Percentiles rank a stretch among this genome's conserved stretches.
Evolutionary conservation across 2,888 invertebrate genomes (phyloP).

Genomic region (Tortricodes alternella): DNA sequence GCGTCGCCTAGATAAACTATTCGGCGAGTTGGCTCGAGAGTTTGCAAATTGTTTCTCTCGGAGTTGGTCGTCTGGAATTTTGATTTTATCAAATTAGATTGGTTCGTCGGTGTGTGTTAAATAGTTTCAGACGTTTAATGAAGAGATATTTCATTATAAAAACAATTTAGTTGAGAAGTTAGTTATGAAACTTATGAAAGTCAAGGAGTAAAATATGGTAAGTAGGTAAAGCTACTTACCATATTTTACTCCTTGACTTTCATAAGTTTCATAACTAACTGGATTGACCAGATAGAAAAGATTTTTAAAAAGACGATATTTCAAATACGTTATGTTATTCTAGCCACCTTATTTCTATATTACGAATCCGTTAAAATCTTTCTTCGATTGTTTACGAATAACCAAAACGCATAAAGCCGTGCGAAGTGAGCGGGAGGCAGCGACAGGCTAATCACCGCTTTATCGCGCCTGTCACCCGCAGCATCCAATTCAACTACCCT

Average conservation of each 20-base stretch:
- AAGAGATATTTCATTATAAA: not conserved
- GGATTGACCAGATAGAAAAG: too few species aligned
- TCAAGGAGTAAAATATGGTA: too few species aligned
- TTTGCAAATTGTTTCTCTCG: slow-evolving; percentile 67
- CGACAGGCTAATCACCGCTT: slow-evolving; percentile 72
- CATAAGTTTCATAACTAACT: too few species aligned
- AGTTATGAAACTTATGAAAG: too few species aligned
- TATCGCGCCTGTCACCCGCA: slow-evolving; percentile 66
- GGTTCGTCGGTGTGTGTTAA: slow-evolving; percentile 36
- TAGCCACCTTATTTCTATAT: not conserved
- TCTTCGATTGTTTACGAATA: slow-evolving; percentile 14
- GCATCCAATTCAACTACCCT: slow-evolving; percentile 46
- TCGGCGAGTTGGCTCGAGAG: slow-evolving; percentile 59
- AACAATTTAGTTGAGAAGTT: too few species aligned
- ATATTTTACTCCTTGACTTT: too few species aligned
- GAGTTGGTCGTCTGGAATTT: slow-evolving; percentile 58
- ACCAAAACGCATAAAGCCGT: slow-evolving; percentile 23
- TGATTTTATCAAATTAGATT: slow-evolving; percentile 60
- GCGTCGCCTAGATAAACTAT: slow-evolving; percentile 73
- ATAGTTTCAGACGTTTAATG: slow-evolving; percentile 17
- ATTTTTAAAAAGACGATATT: too few species aligned
- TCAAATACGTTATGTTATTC: not conserved
- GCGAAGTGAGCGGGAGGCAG: slow-evolving; percentile 54
- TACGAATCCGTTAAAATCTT: slow-evolving; percentile 1
- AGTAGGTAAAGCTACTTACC: too few species aligned